A percentile compares a stretch with the other conserved stretches of the same genome.
These are phyloP conservation scores for Rousettus leschenaultii DNA, from an alignment of 2,113 vertebrate genomes.

Conservation along the genomic window DNA sequence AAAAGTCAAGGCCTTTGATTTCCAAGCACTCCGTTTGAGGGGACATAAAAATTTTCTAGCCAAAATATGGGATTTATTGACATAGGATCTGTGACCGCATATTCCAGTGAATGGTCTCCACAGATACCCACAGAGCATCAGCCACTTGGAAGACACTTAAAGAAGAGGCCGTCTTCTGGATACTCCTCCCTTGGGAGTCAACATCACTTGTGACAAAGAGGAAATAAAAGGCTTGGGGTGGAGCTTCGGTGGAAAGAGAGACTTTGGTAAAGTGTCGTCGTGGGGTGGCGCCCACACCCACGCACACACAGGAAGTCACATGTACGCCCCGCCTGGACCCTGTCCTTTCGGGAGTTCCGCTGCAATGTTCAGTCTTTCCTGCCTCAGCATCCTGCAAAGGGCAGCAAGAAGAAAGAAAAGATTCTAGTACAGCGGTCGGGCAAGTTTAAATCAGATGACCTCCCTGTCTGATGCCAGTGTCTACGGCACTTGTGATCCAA, in stretches of 20 bases:
- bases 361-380: background rate
- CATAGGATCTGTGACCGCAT: background rate
- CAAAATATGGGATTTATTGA: background rate
- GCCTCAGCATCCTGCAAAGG: background rate
- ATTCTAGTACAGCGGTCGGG: background rate
- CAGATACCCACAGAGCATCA: background rate
- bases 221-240: background rate
- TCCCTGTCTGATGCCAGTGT: background rate
- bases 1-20: background rate
- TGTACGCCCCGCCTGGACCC: background rate
- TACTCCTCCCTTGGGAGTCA: background rate
- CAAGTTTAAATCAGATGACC: background rate
- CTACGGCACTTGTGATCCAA: background rate
- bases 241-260: background rate
- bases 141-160: background rate
- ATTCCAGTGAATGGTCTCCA: background rate
- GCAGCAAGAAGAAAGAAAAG: background rate
- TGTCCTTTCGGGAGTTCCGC: background rate
- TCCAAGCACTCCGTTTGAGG: background rate
- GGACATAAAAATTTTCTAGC: background rate
- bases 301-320: background rate
- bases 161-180: background rate
- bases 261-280: background rate
- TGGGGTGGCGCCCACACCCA: accelerated
- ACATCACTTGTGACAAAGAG: background rate